Evolutionary conservation across 2,113 vertebrate species (phyloP).

Genomic region (Otocyon megalotis): DNA sequence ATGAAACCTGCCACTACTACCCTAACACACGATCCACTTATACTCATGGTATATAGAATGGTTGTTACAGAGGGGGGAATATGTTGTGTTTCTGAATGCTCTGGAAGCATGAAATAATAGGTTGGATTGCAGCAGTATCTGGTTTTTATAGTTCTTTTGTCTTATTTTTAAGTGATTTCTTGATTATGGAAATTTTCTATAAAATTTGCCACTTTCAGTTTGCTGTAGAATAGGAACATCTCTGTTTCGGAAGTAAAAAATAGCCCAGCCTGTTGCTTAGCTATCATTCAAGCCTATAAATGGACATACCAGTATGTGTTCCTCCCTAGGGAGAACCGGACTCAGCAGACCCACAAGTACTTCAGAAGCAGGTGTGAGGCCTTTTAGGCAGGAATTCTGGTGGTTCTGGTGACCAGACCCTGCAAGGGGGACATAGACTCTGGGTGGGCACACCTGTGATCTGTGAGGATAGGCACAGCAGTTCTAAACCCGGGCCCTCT

Average conservation of each 20-base stretch:
- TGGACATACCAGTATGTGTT: background rate
- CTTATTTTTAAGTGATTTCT: slow-evolving; percentile 11
- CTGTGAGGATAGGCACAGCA: background rate
- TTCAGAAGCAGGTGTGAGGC: background rate
- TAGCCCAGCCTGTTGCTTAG: background rate
- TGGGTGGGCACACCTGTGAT: background rate
- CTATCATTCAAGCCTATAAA: background rate
- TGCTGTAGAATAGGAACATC: background rate
- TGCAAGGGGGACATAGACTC: background rate
- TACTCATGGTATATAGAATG: background rate
- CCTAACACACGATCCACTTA: background rate
- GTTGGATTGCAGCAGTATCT: background rate
- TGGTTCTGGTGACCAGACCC: background rate
- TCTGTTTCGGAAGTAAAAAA: background rate
- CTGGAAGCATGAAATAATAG: background rate
- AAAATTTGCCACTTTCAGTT: slow-evolving; percentile 13
- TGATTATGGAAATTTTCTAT: background rate
- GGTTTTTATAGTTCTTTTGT: background rate
- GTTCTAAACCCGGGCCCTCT: background rate
- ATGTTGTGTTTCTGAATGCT: slow-evolving; percentile 3
- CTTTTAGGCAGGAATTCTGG: background rate
- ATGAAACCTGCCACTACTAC: background rate
- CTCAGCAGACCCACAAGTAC: background rate
- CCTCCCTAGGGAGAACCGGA: background rate
- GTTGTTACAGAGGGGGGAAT: background rate